Percentiles rank a stretch among this genome's conserved stretches.
These are phyloP conservation scores for Agrilus biguttatus DNA, from an alignment of 2,888 invertebrate genomes.

Conservation along the genomic window DNA sequence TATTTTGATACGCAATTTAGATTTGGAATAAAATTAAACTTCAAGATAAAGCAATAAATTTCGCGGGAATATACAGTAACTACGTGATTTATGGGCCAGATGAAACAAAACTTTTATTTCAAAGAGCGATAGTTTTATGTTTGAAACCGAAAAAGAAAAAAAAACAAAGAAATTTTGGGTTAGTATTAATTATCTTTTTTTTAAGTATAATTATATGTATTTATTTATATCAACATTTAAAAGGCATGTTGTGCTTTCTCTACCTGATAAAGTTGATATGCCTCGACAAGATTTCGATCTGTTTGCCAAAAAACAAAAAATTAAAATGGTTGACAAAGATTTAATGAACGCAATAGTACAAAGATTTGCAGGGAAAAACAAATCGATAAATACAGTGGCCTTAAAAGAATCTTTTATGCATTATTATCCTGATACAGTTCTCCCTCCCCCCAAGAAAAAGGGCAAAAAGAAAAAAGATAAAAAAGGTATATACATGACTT, in stretches of 20 bases:
- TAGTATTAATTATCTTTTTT: conserved; percentile 2
- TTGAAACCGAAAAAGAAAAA: conserved; percentile 32
- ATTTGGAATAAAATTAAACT: conserved; percentile 12
- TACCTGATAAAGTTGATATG: conserved; percentile 21
- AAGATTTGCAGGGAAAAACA: conserved; percentile 24
- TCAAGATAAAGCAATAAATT: conserved; percentile 22
- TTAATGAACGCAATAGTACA: conserved; percentile 23
- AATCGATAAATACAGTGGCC: conserved; percentile 23
- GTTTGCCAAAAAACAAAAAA: conserved; percentile 21
- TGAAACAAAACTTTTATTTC: conserved; percentile 28
- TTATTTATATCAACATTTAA: conserved; percentile 3
- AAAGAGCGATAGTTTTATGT: conserved; percentile 33
- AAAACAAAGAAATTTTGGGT: conserved; percentile 32
- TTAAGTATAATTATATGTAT: background rate
- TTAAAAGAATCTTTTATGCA: conserved; percentile 29
- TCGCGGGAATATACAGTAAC: conserved; percentile 34
- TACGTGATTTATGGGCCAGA: conserved; percentile 34
- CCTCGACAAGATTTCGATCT: conserved; percentile 22
- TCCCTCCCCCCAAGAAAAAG: conserved; percentile 21
- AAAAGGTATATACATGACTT: conserved; percentile 2
- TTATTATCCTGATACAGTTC: conserved; percentile 30
- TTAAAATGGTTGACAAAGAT: conserved; percentile 24
- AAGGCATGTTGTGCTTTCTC: conserved; percentile 28
- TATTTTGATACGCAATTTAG: conserved; percentile 2
- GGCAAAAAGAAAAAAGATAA: conserved; percentile 15